Evolutionary conservation across 2,888 invertebrate genomes (phyloP).

Genomic region (Euclidia mi): DNA sequence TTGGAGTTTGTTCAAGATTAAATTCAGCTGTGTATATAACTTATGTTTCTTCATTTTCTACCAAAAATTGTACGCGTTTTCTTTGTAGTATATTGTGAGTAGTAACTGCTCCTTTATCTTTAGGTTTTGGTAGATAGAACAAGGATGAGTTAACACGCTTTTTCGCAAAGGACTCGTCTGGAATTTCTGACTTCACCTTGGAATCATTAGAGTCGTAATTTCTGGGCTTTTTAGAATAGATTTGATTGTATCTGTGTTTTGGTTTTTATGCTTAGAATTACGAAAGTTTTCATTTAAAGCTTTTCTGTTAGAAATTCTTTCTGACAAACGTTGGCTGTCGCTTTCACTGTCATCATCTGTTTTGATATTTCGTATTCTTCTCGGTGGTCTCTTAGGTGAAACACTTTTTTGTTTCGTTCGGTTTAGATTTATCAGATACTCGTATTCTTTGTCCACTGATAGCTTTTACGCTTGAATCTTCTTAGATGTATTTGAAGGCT

Average conservation of each 20-base stretch:
- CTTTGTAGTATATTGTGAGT: constrained; percentile 84
- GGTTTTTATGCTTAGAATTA: constrained; percentile 73
- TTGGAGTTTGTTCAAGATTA: constrained; percentile 77
- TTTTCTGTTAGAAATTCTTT: constrained; percentile 72
- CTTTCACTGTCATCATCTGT: constrained; percentile 87
- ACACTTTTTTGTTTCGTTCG: no score
- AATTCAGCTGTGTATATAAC: constrained; percentile 86
- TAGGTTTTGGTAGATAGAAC: constrained; percentile 91
- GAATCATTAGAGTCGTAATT: constrained; percentile 73
- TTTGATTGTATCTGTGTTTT: constrained; percentile 86
- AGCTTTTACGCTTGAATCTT: no score
- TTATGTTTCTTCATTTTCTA: constrained; percentile 91
- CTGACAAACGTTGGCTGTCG: constrained; percentile 81
- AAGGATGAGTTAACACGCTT: constrained; percentile 85
- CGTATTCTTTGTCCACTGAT: no score
- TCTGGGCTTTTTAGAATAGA: constrained; percentile 90
- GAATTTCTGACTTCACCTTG: constrained; percentile 69
- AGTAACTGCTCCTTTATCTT: constrained; percentile 72
- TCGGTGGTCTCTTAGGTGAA: no score
- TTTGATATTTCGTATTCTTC: constrained; percentile 86
- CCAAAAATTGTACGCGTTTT: constrained; percentile 93
- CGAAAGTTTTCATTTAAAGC: constrained; percentile 63
- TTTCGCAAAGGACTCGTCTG: constrained; percentile 72
- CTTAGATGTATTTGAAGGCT: no score
- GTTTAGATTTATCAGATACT: no score